Percentiles rank a stretch among this genome's conserved stretches.
Evolutionary conservation across 2,888 invertebrate genomes (phyloP).

Genomic region (Crocallis elinguaria): DNA sequence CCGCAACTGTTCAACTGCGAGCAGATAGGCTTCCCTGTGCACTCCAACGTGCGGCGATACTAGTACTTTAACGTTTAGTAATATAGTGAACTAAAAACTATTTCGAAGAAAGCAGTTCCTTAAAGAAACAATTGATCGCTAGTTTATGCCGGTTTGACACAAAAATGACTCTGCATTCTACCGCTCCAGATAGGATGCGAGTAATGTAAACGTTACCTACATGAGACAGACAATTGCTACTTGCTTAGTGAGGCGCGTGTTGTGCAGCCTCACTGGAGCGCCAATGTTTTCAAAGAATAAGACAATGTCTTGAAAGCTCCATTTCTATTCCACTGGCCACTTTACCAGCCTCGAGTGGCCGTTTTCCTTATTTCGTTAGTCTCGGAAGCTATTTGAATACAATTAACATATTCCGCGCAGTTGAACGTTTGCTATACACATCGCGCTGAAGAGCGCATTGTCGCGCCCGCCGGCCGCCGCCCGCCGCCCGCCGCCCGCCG

Average conservation of each 20-base stretch:
- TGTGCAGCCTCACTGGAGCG: not conserved
- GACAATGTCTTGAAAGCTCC: not conserved
- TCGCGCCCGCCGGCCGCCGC: not conserved
- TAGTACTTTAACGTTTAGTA: too few relatives aligned
- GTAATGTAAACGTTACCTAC: too few relatives aligned
- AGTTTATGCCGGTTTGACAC: too few relatives aligned
- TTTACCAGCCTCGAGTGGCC: not conserved
- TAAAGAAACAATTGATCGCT: too few relatives aligned
- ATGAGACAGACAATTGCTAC: not conserved
- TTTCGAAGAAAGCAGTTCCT: too few relatives aligned
- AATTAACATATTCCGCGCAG: constrained; percentile 5
- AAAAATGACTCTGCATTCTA: too few relatives aligned
- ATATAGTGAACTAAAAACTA: too few relatives aligned
- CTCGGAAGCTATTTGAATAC: constrained; percentile 3
- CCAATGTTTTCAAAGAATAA: not conserved
- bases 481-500: not conserved
- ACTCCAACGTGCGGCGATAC: too few relatives aligned
- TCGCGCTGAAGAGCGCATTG: not conserved
- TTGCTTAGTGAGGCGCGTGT: not conserved
- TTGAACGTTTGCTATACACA: not conserved
- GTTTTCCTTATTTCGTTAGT: constrained; percentile 7
- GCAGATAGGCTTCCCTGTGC: too few relatives aligned
- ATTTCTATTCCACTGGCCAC: constrained; percentile 1
- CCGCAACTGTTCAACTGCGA: not conserved
- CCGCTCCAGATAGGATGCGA: too few relatives aligned